Percentiles rank a stretch among this genome's conserved stretches.
Conservation (phyloP, 1,140 invertebrate species). For the Pogonomyrmex californicus region DNA sequence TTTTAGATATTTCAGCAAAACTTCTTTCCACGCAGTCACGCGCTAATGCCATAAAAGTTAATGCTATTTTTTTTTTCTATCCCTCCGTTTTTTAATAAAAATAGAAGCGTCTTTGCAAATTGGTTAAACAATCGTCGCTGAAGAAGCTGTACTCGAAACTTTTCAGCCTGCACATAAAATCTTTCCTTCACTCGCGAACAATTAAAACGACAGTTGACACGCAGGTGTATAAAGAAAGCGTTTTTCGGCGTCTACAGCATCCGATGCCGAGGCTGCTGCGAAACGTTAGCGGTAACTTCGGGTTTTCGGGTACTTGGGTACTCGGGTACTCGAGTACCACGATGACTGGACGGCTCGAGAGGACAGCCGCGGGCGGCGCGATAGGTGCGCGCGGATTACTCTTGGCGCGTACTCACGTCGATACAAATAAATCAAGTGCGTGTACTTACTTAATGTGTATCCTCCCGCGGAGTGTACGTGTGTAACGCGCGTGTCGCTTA, state of each 20-base stretch:
- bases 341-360: not conserved
- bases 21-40: no score
- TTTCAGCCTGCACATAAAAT: not conserved
- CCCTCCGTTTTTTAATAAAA: not conserved
- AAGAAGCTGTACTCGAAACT: not conserved
- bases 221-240: not conserved
- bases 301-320: not conserved
- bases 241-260: constrained; percentile 12
- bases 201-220: constrained; percentile 11
- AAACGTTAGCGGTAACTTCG: constrained; percentile 2
- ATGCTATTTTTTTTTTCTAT: not conserved
- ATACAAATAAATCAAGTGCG: constrained; percentile 28
- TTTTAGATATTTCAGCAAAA: no score
- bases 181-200: not conserved
- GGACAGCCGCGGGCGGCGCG: not conserved
- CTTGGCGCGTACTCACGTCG: constrained; percentile 1
- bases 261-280: not conserved
- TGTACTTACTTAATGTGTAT: constrained; percentile 62
- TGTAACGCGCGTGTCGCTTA: constrained; percentile 67
- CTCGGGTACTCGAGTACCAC: not conserved
- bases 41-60: not conserved
- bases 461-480: constrained; percentile 52
- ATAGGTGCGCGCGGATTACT: constrained; percentile 15
- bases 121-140: not conserved
- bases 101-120: not conserved